phyloP scores from a whole-genome alignment of 2,888 invertebrate species.

The Archaeoteleia sp. region DNA sequence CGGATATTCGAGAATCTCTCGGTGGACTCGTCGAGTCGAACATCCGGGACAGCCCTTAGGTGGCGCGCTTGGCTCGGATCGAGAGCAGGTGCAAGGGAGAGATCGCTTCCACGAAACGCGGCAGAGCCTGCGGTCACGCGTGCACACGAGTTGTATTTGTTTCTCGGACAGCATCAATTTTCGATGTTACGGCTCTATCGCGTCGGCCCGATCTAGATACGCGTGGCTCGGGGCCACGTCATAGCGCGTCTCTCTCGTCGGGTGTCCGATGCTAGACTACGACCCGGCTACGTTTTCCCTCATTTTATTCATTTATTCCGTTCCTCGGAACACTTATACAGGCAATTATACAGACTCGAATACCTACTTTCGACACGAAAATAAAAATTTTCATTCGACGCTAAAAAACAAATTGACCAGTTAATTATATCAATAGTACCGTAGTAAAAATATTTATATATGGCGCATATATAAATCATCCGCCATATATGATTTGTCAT shows the following conservation, averaged over 20 bases:
- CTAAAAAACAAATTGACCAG: too few species aligned
- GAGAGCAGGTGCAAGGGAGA: constrained; percentile 64
- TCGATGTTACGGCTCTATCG: constrained; percentile 67
- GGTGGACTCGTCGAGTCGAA: constrained; percentile 42
- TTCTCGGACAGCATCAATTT: constrained; percentile 66
- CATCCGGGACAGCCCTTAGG: constrained; percentile 50
- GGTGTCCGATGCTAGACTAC: neutral
- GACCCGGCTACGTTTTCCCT: constrained; percentile 14
- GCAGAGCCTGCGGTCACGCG: constrained; percentile 57
- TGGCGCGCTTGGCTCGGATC: constrained; percentile 30
- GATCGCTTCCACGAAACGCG: constrained; percentile 68
- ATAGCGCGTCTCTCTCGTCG: constrained; percentile 49
- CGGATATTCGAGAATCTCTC: constrained; percentile 48
- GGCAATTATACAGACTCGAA: too few species aligned
- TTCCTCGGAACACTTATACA: too few species aligned
- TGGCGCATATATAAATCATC: too few species aligned
- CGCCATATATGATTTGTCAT: too few species aligned
- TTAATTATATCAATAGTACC: too few species aligned
- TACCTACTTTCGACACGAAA: too few species aligned
- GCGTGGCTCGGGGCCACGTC: constrained; percentile 52
- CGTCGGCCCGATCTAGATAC: constrained; percentile 56
- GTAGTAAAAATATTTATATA: too few species aligned
- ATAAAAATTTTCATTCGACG: too few species aligned
- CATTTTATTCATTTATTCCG: constrained; percentile 35
- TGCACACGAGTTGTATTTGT: constrained; percentile 60